phyloP scores from a whole-genome alignment of 2,797 vertebrate genomes.

The Brachymystax lenok region DNA sequence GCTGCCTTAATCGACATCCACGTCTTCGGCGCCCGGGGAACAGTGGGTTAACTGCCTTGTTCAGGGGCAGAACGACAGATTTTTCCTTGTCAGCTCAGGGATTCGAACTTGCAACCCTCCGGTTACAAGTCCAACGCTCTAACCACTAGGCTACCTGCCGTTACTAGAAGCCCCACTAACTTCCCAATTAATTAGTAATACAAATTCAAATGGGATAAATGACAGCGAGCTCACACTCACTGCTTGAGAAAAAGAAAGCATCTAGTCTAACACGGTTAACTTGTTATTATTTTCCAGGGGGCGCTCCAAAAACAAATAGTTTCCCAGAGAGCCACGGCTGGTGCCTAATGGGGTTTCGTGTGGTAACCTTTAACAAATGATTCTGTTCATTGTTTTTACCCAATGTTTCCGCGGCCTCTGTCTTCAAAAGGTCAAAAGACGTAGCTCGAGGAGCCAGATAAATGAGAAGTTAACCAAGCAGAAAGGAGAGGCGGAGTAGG shows the following conservation, averaged over 20 bases:
- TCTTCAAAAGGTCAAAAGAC: conserved; percentile 71
- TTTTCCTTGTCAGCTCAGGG: too few relatives aligned
- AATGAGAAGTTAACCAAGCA: conserved; percentile 72
- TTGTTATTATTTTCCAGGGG: background rate
- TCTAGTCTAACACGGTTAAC: background rate
- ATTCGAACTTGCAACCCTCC: too few relatives aligned
- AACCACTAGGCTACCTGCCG: too few relatives aligned
- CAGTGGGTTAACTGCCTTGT: too few relatives aligned
- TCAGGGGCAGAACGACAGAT: too few relatives aligned
- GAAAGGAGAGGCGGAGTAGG: conserved; percentile 27
- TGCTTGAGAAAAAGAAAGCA: background rate
- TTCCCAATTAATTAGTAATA: conserved; percentile 7
- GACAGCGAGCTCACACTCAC: background rate
- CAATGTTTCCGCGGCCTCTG: conserved; percentile 30
- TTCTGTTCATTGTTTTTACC: conserved; percentile 53
- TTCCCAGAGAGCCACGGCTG: conserved; percentile 15
- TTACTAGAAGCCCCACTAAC: background rate
- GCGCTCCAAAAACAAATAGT: conserved; percentile 34
- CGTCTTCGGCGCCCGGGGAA: too few relatives aligned
- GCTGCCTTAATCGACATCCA: too few relatives aligned
- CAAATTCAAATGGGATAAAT: conserved; percentile 13
- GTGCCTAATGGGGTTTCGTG: conserved; percentile 46
- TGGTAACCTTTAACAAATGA: conserved; percentile 68
- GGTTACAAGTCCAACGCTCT: too few relatives aligned
- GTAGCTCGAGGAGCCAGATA: conserved; percentile 60